phyloP scores from a whole-genome alignment of 2,797 vertebrate species.

The Brachymystax lenok region DNA sequence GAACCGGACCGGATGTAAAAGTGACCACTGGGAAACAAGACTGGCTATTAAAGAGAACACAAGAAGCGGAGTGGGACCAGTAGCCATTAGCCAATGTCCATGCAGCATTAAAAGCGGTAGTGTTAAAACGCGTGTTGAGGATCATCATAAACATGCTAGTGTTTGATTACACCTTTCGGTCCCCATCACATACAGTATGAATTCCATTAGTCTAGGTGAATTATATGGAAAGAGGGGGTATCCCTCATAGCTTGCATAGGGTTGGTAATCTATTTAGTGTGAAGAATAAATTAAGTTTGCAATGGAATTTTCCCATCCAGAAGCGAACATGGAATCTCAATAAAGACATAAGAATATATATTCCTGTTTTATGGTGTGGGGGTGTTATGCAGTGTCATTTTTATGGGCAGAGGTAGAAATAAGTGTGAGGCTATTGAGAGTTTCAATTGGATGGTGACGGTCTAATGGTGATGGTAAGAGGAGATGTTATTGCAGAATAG shows the following conservation, averaged over 20 bases:
- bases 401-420: not conserved
- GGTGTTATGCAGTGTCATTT: not conserved
- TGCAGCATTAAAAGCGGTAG: not conserved
- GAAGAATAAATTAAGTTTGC: not conserved
- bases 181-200: not conserved
- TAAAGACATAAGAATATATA: not conserved
- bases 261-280: not conserved
- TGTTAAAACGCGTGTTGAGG: not conserved
- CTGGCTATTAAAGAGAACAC: not conserved
- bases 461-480: not conserved
- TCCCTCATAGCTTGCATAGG: not conserved
- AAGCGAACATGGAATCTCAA: not conserved
- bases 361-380: not conserved
- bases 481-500: not conserved
- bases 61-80: not conserved
- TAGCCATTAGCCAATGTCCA: not conserved
- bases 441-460: conserved; percentile 1
- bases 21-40: conserved; percentile 3
- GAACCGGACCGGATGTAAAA: conserved; percentile 10
- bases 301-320: not conserved
- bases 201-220: not conserved
- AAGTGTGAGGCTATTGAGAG: not conserved
- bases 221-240: not conserved
- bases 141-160: not conserved
- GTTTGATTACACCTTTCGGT: not conserved